Conservation (phyloP, 2,888 invertebrate genomes). For the Hemistola chrysoprasaria region DNA sequence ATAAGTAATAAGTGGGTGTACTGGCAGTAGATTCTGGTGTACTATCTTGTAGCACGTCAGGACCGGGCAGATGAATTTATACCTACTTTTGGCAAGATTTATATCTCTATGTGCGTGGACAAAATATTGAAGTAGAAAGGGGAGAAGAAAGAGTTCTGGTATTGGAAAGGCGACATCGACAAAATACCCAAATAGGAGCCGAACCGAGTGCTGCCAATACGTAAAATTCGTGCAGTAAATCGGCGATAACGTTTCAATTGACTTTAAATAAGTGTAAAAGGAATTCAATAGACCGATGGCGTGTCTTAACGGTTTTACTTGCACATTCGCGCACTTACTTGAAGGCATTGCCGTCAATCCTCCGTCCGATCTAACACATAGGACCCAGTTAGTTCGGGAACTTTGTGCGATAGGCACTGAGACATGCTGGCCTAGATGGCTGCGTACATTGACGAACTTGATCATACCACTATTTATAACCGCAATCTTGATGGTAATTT, state of each 20-base stretch:
- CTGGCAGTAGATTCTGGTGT: no score
- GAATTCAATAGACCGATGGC: slow-evolving; percentile 55
- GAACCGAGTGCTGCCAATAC: no score
- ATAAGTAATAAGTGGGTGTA: no score
- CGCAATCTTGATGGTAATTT: slow-evolving; percentile 75
- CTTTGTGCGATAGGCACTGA: not conserved
- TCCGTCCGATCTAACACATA: slow-evolving; percentile 37
- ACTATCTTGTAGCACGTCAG: no score
- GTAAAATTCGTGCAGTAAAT: slow-evolving; percentile 14
- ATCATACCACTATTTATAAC: slow-evolving; percentile 86
- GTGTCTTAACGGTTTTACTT: slow-evolving; percentile 63
- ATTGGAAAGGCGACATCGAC: no score
- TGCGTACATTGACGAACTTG: slow-evolving; percentile 59
- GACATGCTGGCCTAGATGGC: slow-evolving; percentile 43
- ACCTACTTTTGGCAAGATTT: no score
- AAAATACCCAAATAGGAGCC: no score
- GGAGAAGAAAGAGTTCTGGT: no score
- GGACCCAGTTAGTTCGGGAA: slow-evolving; percentile 16
- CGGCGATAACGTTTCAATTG: slow-evolving; percentile 51
- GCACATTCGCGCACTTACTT: slow-evolving; percentile 55
- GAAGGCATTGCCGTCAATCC: slow-evolving; percentile 52
- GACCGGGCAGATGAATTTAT: no score
- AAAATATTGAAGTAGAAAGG: no score
- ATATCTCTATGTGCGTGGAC: no score
- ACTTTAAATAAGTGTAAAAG: slow-evolving; percentile 46